A percentile compares a stretch with the other conserved stretches of the same genome.
Evolutionary conservation across 2,797 vertebrate species (phyloP).

Genomic region (Crocidura indochinensis): DNA sequence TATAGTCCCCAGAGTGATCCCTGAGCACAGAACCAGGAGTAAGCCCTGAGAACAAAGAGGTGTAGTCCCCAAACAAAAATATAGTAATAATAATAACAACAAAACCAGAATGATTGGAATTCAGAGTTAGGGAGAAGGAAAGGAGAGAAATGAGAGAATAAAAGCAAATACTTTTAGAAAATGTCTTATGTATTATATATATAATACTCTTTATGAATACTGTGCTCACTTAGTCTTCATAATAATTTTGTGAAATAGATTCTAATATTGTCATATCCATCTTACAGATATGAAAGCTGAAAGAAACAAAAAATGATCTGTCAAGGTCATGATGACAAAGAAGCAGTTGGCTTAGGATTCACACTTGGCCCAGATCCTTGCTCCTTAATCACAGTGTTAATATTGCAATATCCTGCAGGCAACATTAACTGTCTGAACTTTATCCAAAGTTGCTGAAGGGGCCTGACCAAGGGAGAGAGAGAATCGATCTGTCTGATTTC

Average conservation of each 20-base stretch:
- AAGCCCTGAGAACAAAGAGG: no score
- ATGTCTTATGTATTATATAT: not conserved
- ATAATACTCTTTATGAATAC: not conserved
- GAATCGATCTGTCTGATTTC: not conserved
- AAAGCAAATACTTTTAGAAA: not conserved
- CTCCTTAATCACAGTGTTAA: not conserved
- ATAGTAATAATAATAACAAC: no score
- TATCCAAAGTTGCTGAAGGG: not conserved
- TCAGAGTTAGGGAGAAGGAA: not conserved
- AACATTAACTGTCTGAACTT: not conserved
- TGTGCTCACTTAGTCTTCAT: not conserved
- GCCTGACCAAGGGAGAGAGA: not conserved
- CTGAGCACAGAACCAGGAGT: no score
- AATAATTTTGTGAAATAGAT: not conserved
- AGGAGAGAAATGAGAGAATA: not conserved
- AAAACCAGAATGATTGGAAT: not conserved
- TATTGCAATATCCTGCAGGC: not conserved
- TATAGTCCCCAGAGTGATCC: no score
- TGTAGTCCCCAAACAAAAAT: no score
- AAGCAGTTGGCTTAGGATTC: not conserved
- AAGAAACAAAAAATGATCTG: not conserved
- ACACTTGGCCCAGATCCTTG: not conserved
- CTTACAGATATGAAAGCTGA: constrained; percentile 60
- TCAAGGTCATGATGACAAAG: not conserved
- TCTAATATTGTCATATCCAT: constrained; percentile 2